Evolutionary conservation across 2,113 vertebrate species (phyloP), one percentile per base, ranked within the genome.

Genomic region (Megaleporinus macrocephalus): DNA sequence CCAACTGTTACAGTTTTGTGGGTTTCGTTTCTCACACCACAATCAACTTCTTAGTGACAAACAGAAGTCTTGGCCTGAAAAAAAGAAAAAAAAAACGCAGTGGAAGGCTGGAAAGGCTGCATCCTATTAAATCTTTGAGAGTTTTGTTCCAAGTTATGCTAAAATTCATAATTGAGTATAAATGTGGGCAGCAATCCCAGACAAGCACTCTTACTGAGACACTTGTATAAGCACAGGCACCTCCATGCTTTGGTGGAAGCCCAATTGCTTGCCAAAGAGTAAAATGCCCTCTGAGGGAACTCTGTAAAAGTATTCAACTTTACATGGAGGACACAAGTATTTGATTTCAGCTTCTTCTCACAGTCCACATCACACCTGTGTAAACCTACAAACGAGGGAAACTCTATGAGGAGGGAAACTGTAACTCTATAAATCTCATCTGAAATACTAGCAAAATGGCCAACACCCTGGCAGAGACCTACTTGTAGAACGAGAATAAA

Each of bases 1-100:
- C 44, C 70, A 80, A 73, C 78, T 84, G 79, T 75, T 82, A 59
- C 55, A 79, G 71, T 83, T 83, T 44, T 65, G 62, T 63, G 75
- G 62, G 49, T 79, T 80, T 55, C 1, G 13, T 66, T 83, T 81
- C 74, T 26, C 70, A 51, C 68, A 73, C 57, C 75, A 74, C 82
- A 36, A 20, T 29, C 44, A 59, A 49, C 55, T 63, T 55, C 78
- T 65, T 27, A 26, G 47, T 77, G 36, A 51, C 41, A 83, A 63
- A 44, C 63, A 63, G 55, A 75, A 55, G 47, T 57, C 18, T 53
- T n/a, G 55, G 41, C 15, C 49, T 69, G 16, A 68, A 72, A 75
- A 75, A n/a, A n/a, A n/a, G n/a, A 63, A 22, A 71, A 53, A 79
- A 33, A 5, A 6, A 20, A 57, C 0, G 18, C 22, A 12, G n/a